A percentile compares a stretch with the other conserved stretches of the same genome.
These are phyloP conservation scores for Antennarius striatus DNA, from an alignment of 2,113 vertebrate species.

Conservation along the genomic window DNA sequence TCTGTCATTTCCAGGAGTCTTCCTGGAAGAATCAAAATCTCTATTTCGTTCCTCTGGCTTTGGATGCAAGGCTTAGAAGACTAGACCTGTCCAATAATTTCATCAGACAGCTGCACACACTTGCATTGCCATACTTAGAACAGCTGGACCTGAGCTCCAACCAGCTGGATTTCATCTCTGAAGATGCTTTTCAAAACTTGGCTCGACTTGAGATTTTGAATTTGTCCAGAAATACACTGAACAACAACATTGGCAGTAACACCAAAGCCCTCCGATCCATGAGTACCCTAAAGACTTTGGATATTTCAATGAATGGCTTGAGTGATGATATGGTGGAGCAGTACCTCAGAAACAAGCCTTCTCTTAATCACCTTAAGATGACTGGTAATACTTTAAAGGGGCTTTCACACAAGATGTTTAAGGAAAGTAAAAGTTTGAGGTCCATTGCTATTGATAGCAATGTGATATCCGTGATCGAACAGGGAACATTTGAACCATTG, in stretches of 20 bases:
- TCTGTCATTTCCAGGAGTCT: constrained; percentile 59
- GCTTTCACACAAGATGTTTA: constrained; percentile 73
- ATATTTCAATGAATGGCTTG: constrained; percentile 80
- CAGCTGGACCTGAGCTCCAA: constrained; percentile 79
- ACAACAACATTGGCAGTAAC: constrained; percentile 69
- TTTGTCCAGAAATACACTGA: constrained; percentile 77
- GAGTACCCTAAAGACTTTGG: constrained; percentile 68
- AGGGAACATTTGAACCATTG: constrained; percentile 78
- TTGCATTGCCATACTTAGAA: constrained; percentile 71
- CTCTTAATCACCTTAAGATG: constrained; percentile 76
- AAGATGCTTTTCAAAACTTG: constrained; percentile 70
- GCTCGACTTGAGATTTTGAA: constrained; percentile 71
- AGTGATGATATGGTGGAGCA: constrained; percentile 70
- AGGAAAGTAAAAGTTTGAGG: constrained; percentile 55
- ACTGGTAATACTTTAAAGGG: constrained; percentile 73
- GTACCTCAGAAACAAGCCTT: constrained; percentile 76
- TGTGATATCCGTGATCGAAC: constrained; percentile 77
- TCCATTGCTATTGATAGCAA: constrained; percentile 77
- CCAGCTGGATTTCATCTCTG: constrained; percentile 79
- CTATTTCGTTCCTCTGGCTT: constrained; percentile 69
- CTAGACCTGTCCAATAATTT: constrained; percentile 84
- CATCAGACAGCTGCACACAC: constrained; percentile 75
- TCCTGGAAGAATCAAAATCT: constrained; percentile 78
- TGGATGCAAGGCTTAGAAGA: constrained; percentile 68
- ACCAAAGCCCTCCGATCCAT: constrained; percentile 71